Percentiles rank a stretch among this genome's conserved stretches.
phyloP scores from a whole-genome alignment of 2,888 invertebrate genomes.

The Polyommatus icarus region DNA sequence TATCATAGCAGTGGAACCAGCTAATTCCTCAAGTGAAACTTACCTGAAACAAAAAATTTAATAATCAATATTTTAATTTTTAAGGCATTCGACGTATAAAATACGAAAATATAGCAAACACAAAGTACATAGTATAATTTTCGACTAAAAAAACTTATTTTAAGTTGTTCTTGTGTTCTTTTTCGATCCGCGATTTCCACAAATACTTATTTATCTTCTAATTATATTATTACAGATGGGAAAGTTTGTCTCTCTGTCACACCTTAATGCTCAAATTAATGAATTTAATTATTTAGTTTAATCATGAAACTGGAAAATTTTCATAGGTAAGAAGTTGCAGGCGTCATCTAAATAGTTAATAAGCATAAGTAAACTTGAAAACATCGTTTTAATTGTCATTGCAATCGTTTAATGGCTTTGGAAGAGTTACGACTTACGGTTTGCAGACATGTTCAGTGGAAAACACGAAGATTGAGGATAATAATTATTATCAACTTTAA shows the following conservation, averaged over 20 bases:
- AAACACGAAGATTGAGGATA: not conserved
- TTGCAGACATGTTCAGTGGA: not conserved
- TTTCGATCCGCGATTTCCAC: no score
- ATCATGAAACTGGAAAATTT: no score
- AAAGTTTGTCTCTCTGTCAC: no score
- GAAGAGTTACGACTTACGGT: not conserved
- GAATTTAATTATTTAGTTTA: no score
- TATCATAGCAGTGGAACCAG: no score
- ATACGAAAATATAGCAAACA: not conserved
- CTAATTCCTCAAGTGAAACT: not conserved
- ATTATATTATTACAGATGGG: no score
- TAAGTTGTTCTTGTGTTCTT: no score
- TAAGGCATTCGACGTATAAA: not conserved
- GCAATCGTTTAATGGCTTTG: not conserved
- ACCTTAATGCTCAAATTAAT: no score
- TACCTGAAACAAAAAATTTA: not conserved
- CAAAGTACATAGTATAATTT: not conserved
- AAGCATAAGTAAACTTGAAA: not conserved
- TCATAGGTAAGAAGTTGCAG: no score
- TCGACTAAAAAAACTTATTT: no score
- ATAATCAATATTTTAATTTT: not conserved
- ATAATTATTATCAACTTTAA: conserved; percentile 13
- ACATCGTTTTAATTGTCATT: not conserved
- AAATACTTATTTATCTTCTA: no score
- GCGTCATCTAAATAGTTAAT: not conserved